Conservation (phyloP, 2,113 vertebrate genomes). For the Gasterosteus aculeatus region DNA sequence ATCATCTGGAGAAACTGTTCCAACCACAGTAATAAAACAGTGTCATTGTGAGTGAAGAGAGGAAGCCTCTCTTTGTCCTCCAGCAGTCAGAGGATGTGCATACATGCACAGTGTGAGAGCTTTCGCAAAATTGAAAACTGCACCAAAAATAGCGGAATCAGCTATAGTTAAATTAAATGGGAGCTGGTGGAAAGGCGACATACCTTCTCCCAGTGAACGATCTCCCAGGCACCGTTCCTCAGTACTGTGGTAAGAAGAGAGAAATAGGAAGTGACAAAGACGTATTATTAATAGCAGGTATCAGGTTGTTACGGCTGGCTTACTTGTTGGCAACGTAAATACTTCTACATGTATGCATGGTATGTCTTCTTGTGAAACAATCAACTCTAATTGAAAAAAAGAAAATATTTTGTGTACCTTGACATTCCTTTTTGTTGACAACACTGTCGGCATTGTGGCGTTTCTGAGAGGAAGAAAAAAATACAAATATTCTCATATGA, state of each 20-base stretch:
- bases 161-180: background rate
- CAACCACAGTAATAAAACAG: constrained; percentile 45
- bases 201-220: constrained; percentile 99
- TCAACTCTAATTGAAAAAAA: background rate
- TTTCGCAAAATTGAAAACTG: constrained; percentile 27
- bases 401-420: constrained; percentile 84
- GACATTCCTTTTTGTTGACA: constrained; percentile 97
- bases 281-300: background rate
- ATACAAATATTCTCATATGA: background rate
- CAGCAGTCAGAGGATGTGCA: constrained; percentile 29
- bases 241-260: constrained; percentile 81
- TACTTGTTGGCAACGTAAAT: background rate
- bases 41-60: constrained; percentile 40
- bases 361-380: background rate
- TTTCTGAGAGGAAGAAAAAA: constrained; percentile 84
- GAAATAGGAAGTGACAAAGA: constrained; percentile 10
- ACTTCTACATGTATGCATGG: background rate
- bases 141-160: background rate
- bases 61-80: constrained; percentile 53
- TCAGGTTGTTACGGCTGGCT: background rate
- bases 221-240: constrained; percentile 98
- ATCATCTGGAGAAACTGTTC: constrained; percentile 2
- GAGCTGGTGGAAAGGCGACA: constrained; percentile 16
- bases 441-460: constrained; percentile 94
- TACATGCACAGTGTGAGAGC: background rate